These are phyloP conservation scores for Diachasma alloeum DNA, from an alignment of 1,140 invertebrate species.

Conservation along the genomic window DNA sequence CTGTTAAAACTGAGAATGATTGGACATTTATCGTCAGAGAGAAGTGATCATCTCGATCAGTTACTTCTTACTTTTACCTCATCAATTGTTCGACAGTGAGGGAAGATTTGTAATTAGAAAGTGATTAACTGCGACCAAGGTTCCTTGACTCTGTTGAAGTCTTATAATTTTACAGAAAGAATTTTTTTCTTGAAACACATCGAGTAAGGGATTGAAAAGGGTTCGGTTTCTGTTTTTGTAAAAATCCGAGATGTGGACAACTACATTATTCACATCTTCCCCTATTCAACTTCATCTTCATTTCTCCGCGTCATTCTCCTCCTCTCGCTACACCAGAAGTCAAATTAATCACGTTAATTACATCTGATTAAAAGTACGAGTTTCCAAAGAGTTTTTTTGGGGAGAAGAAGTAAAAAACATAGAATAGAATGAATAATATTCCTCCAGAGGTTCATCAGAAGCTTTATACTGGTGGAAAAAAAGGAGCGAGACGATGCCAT, in stretches of 20 bases:
- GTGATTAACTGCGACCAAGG: not conserved
- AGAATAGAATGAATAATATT: conserved; percentile 23
- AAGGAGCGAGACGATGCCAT: not conserved
- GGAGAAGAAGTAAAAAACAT: conserved; percentile 21
- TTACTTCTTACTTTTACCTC: not conserved
- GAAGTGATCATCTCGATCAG: not conserved
- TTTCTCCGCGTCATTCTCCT: not conserved
- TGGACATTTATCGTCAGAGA: not conserved
- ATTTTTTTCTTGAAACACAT: not conserved
- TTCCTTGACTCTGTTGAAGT: not conserved
- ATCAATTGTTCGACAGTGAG: not conserved
- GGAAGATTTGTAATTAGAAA: conserved; percentile 6
- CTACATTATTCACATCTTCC: not conserved
- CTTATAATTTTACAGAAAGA: not conserved
- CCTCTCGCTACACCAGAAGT: not conserved
- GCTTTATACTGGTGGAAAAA: not conserved
- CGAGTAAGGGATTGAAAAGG: too few relatives aligned
- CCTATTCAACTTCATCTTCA: not conserved
- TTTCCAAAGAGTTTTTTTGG: not conserved
- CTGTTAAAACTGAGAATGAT: not conserved
- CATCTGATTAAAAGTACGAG: not conserved
- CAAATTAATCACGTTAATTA: conserved; percentile 6
- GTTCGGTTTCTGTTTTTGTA: too few relatives aligned
- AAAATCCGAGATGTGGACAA: not conserved
- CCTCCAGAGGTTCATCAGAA: conserved; percentile 17